Conservation (phyloP, 2,113 vertebrate genomes). For the Hemichromis elongatus region DNA sequence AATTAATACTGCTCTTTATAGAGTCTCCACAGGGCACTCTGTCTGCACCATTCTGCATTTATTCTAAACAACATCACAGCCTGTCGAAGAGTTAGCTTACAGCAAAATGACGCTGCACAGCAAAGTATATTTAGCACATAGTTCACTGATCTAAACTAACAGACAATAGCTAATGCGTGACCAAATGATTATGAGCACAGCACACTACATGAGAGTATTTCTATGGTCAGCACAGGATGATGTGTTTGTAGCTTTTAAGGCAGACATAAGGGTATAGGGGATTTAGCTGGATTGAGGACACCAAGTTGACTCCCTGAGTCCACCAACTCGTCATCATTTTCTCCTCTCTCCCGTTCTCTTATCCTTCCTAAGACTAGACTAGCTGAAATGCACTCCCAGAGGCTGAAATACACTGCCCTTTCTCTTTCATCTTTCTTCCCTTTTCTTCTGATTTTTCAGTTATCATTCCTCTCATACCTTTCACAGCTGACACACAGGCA, state of each 20-base stretch:
- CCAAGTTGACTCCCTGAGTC: conserved; percentile 44
- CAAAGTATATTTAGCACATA: background rate
- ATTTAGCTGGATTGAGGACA: conserved; percentile 69
- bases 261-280: conserved; percentile 50
- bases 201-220: background rate
- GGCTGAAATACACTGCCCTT: conserved; percentile 18
- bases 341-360: conserved; percentile 3
- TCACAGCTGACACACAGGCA: background rate
- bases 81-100: background rate
- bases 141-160: background rate
- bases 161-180: background rate
- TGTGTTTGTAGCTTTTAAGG: background rate
- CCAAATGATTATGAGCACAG: background rate
- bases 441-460: background rate
- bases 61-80: background rate
- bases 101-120: background rate
- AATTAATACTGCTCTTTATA: background rate
- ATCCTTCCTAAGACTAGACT: conserved; percentile 15
- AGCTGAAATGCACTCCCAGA: background rate
- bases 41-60: background rate
- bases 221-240: background rate
- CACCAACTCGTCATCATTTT: conserved; percentile 18
- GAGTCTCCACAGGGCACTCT: background rate
- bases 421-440: background rate
- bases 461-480: background rate